A percentile compares a stretch with the other conserved stretches of the same genome.
phyloP scores from a whole-genome alignment of 2,113 vertebrate species.

The Perccottus glenii region DNA sequence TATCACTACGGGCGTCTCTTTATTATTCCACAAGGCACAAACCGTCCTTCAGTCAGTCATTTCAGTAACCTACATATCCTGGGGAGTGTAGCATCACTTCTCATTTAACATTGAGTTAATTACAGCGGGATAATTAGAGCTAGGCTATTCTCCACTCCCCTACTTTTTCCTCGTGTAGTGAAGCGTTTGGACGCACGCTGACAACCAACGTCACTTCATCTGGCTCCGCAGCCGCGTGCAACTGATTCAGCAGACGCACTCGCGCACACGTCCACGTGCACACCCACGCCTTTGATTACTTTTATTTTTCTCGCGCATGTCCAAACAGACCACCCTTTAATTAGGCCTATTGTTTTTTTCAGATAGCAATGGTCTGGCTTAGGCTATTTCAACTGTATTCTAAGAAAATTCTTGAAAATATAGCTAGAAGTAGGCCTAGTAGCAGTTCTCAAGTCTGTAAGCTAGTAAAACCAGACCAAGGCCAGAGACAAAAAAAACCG shows the following conservation, averaged over 20 bases:
- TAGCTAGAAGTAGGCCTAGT: no score
- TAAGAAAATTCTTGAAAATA: no score
- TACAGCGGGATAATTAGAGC: conserved; percentile 42
- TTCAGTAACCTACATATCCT: neutral
- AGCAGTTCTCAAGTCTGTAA: no score
- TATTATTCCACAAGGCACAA: neutral
- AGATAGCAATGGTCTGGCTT: no score
- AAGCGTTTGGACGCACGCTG: conserved; percentile 42
- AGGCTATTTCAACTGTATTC: no score
- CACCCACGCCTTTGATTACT: neutral
- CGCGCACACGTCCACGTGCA: neutral
- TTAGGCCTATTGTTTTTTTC: no score
- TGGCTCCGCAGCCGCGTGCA: conserved; percentile 27
- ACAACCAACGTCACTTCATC: conserved; percentile 49
- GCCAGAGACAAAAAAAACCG: no score
- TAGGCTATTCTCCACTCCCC: conserved; percentile 8
- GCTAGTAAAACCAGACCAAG: no score
- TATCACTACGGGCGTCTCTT: conserved; percentile 1
- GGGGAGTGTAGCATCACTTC: conserved; percentile 4
- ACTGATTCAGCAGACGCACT: conserved; percentile 46
- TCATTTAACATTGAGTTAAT: conserved; percentile 22
- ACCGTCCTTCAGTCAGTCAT: neutral
- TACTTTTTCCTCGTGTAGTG: conserved; percentile 25
- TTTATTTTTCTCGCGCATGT: neutral
- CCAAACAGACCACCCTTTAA: neutral